Evolutionary conservation across 2,888 invertebrate genomes (phyloP).

Genomic region (Lasioglossum marginatum): DNA sequence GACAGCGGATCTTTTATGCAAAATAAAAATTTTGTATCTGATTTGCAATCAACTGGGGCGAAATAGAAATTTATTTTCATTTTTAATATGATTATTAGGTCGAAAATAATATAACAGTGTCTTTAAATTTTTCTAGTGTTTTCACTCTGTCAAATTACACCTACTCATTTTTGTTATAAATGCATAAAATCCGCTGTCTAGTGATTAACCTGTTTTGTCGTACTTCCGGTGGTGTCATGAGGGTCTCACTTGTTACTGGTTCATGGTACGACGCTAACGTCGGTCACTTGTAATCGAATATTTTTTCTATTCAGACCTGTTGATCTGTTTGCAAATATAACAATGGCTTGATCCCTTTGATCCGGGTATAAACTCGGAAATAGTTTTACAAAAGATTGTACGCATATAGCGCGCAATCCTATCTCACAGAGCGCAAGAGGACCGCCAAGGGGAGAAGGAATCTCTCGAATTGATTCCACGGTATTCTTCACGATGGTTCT

Average conservation of each 20-base stretch:
- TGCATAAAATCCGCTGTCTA: too few relatives aligned
- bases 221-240: neutral
- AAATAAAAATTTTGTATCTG: too few relatives aligned
- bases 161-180: too few relatives aligned
- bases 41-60: too few relatives aligned
- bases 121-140: too few relatives aligned
- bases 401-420: neutral
- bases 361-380: neutral
- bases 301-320: neutral
- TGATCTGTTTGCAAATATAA: neutral
- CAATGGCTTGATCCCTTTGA: neutral
- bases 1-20: too few relatives aligned
- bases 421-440: neutral
- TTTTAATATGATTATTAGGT: too few relatives aligned
- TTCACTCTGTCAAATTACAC: too few relatives aligned
- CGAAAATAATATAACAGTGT: too few relatives aligned
- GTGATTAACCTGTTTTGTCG: neutral
- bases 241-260: neutral
- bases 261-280: neutral
- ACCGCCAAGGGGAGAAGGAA: neutral
- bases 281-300: neutral
- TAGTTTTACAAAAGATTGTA: neutral
- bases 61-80: too few relatives aligned
- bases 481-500: neutral
- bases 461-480: neutral